Percentiles rank a stretch among this genome's conserved stretches.
phyloP scores from a whole-genome alignment of 2,113 vertebrate genomes.

The Crocuta crocuta region DNA sequence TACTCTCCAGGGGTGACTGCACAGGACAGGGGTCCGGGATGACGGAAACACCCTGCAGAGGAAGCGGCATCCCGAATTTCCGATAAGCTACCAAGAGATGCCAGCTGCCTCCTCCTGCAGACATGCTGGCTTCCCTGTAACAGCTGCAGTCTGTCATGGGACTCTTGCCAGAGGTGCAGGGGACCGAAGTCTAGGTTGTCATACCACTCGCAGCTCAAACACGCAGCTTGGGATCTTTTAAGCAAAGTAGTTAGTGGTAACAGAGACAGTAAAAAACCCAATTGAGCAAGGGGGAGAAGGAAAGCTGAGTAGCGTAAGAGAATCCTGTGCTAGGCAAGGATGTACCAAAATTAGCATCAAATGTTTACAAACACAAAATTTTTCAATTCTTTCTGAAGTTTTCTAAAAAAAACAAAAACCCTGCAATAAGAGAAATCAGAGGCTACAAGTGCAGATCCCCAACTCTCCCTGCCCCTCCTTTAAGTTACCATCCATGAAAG shows the following conservation, averaged over 20 bases:
- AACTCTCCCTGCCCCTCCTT: not conserved
- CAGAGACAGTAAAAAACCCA: not conserved
- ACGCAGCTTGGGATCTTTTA: not conserved
- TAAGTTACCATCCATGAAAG: not conserved
- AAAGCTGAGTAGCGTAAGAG: not conserved
- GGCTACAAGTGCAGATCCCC: not conserved
- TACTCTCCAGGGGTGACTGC: not conserved
- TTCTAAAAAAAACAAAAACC: constrained; percentile 1
- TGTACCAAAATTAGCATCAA: not conserved
- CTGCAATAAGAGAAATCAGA: not conserved
- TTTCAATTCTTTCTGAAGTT: not conserved
- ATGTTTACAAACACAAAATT: constrained; percentile 1
- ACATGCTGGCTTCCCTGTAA: not conserved
- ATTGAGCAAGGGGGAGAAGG: not conserved
- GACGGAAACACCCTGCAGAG: not conserved
- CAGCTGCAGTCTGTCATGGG: not conserved
- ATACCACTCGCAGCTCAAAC: not conserved
- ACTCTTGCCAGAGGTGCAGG: not conserved
- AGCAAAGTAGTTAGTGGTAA: not conserved
- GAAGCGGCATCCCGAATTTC: not conserved
- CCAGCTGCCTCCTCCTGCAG: not conserved
- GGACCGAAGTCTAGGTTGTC: not conserved
- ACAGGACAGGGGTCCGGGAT: not conserved
- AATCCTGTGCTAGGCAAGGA: not conserved
- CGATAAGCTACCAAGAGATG: not conserved